Base-by-base conservation (phyloP, 2,797 vertebrate genomes). In the Denticeps clupeoides region DNA sequence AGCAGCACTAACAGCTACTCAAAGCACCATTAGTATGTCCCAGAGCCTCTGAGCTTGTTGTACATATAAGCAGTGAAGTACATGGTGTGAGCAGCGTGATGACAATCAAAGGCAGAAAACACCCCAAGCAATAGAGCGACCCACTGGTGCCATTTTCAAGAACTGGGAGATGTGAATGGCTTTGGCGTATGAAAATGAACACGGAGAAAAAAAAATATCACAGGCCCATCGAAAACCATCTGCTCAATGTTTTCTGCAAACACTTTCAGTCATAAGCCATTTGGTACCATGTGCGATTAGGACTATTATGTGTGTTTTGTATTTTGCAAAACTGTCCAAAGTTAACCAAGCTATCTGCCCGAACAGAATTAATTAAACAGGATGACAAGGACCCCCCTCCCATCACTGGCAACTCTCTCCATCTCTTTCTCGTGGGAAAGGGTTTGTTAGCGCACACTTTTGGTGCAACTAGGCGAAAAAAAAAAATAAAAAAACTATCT, bases 211-310 rank as follows among this genome's bases (percentile, higher is more conserved):
- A 13, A 53, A 59, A 63, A 62, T 41, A 32, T 43, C 53, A 58
- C 47, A 54, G 62, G 75, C 73, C 55, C 60, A 59, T 77, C 78
- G 68, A 76, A 81, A 81, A 67, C 65, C 77, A 85, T 82, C 80
- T 85, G 78, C 73, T 79, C 73, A 81, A 68, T n/a, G 56, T 67
- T 72, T 80, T 73, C 62, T 72, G 53, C 64, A 61, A 70, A 72
- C 78, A 67, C 75, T 73, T 71, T 74, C 45, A 54, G 58, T 62
- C 56, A 65, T 62, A 77, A 58, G 62, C 71, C 70, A 75, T 78
- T 83, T 80, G 75, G 63, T 64, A 16, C 61, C 50, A 67, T 65
- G 65, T 13, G 65, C 60, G 67, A 73, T 77, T 71, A 72, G 57
- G 27, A 32, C 55, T 60, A 62, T 71, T 65, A 75, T 68, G 67